These are phyloP conservation scores for Pygathrix nemaeus DNA, from an alignment of 2,113 vertebrate species.

Conservation along the genomic window DNA sequence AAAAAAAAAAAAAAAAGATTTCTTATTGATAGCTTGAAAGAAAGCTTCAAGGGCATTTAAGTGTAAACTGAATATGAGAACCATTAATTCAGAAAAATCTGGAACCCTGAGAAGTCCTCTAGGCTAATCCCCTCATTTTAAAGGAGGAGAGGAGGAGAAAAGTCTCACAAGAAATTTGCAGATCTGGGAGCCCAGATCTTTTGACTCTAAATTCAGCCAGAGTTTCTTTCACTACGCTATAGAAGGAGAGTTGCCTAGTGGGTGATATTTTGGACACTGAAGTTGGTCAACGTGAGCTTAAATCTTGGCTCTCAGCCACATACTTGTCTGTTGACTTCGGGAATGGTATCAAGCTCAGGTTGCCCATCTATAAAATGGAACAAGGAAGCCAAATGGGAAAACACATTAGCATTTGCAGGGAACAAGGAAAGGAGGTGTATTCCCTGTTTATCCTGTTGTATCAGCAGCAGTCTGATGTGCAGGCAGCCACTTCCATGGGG, in stretches of 20 bases:
- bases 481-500: not conserved
- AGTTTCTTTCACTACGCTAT: not conserved
- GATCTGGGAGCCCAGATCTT: not conserved
- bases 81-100: not conserved
- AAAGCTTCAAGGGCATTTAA: constrained; percentile 17
- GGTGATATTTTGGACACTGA: not conserved
- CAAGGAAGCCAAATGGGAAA: not conserved
- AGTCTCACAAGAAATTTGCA: not conserved
- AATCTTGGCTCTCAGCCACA: not conserved
- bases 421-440: not conserved
- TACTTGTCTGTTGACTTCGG: not conserved
- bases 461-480: not conserved
- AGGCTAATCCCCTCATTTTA: not conserved
- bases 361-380: not conserved
- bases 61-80: not conserved
- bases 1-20: not conserved
- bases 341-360: not conserved
- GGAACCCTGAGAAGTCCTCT: not conserved
- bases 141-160: not conserved
- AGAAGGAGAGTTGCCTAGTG: not conserved
- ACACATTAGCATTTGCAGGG: not conserved
- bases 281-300: not conserved
- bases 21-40: not conserved
- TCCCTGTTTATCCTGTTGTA: not conserved
- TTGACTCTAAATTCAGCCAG: not conserved